Base-by-base conservation (phyloP, 2,113 vertebrate genomes). In the Mionectes macconnelli region DNA sequence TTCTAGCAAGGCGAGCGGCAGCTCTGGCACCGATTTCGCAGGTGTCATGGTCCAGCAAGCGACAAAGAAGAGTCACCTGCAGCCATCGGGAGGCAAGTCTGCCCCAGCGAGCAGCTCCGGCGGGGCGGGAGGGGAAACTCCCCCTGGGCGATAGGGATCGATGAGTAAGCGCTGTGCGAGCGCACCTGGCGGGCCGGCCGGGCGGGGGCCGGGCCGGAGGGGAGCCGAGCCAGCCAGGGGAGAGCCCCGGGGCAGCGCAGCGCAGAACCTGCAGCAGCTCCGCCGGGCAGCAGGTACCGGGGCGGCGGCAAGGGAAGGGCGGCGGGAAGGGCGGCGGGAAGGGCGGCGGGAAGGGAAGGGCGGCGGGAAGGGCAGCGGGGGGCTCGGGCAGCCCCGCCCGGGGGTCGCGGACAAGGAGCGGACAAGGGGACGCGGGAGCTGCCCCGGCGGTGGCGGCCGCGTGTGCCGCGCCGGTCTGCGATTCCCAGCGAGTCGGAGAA, bases 31-130 rank as follows among this genome's bases (percentile, higher is more conserved):
- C 1, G 64, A 3, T 42, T 50, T 11, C 2, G 55, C 63, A 10
- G 5, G 82, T 10, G n/a, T 25, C 19, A 12, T 1, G 1, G 57
- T 39, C 35, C 13, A 7, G 63, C 8, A 5, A 35, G 44, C 1
- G 8, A 24, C 56, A 12, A 14, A 6, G n/a, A n/a, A 5, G 45
- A 37, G 56, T 3, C 8, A 0, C 15, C 0, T 57, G 63, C 53
- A 12, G 67, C 33, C 45, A 3, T 6, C 16, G 1, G 37, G 42
- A 25, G 33, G 16, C 3, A 7, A 13, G 31, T 1, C 7, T 12
- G 63, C 23, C 77, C 19, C 14, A 8, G 22, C 1, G 40, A 5
- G 25, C 0, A 6, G 63, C 86, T 88, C 7, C 5, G 62, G 22
- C 2, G 83, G 23, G 60, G 77, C 5, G 56, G 59, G 28, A 3